Evolutionary conservation across 2,888 invertebrate species (phyloP), one percentile per base, ranked within the genome.

Genomic region (Drosophila neoperkinsi): DNA sequence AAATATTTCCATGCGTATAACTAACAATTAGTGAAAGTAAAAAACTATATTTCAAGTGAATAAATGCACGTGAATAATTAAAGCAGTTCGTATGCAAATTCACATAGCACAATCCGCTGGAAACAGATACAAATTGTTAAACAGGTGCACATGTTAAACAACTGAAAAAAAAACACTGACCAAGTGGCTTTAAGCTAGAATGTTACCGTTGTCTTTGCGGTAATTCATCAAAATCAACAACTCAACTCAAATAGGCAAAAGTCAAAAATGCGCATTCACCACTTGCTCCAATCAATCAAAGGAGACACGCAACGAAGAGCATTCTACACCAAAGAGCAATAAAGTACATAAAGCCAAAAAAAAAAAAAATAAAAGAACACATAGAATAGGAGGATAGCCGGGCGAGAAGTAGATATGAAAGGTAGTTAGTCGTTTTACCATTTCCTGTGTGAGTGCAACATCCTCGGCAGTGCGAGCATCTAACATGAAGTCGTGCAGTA

Each of bases 381-480:
- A 73, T 21, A 52, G 34, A 52, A 41, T 4, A 36, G 16, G 13
- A 46, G 18, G 16, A 21, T 16, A 16, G 59, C 18, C 36, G 52
- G 3, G 9, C 25, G 18, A 10, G 16, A 5, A 57, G 30, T n/a
- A 33, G 11, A 13, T 16, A 38, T n/a, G 46, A 21, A 33, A 59
- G 34, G 51, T 50, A 60, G 61, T 62, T 50, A 18, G 41, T 51
- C 31, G 41, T 61, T 79, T 92, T 93, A 93, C 93, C 93, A 93
- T 93, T 92, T 93, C 93, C 88, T 91, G 92, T 74, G 92, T 90
- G 67, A 92, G 85, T 76, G 90, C 90, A 78, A 92, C 84, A 87
- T 93, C 92, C 81, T 91, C 92, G 66, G 93, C 93, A 82, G 92
- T 93, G 90, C 94, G 92, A 84, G 93, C 91, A 84, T 93, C 93